Evolutionary conservation across 2,113 vertebrate species (phyloP).

Genomic region (Notarius lentiginosus): DNA sequence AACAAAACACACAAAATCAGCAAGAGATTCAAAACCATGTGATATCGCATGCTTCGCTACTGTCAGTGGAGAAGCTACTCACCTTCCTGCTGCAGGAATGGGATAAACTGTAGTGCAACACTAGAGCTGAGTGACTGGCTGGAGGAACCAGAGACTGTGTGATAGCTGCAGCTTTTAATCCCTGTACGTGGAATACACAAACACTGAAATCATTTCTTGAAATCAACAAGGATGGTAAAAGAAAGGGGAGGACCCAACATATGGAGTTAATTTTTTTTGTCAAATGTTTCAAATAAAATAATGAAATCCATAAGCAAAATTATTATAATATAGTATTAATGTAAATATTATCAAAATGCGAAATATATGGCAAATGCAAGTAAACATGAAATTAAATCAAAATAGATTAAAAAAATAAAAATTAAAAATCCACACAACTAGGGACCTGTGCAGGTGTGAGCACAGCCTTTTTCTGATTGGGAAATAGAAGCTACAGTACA

Average conservation of each 20-base stretch:
- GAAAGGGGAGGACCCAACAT: not conserved
- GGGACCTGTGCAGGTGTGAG: too few relatives aligned
- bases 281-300: not conserved
- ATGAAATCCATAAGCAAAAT: too few relatives aligned
- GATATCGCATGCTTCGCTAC: not conserved
- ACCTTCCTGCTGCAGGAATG: conserved; percentile 97
- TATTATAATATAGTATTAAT: too few relatives aligned
- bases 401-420: not conserved
- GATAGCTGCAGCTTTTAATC: conserved; percentile 89
- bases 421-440: too few relatives aligned
- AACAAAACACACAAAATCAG: not conserved
- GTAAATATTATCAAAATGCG: not conserved
- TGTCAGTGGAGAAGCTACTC: conserved; percentile 34
- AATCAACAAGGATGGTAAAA: not conserved
- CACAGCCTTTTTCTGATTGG: too few relatives aligned
- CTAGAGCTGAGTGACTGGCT: conserved; percentile 83
- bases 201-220: not conserved
- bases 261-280: not conserved
- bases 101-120: conserved; percentile 86
- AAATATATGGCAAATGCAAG: not conserved
- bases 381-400: not conserved
- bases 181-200: conserved; percentile 68
- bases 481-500: too few relatives aligned
- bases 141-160: conserved; percentile 85
- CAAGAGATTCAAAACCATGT: not conserved